Conservation (phyloP, 2,797 vertebrate species). For the Danio aesculapii region DNA sequence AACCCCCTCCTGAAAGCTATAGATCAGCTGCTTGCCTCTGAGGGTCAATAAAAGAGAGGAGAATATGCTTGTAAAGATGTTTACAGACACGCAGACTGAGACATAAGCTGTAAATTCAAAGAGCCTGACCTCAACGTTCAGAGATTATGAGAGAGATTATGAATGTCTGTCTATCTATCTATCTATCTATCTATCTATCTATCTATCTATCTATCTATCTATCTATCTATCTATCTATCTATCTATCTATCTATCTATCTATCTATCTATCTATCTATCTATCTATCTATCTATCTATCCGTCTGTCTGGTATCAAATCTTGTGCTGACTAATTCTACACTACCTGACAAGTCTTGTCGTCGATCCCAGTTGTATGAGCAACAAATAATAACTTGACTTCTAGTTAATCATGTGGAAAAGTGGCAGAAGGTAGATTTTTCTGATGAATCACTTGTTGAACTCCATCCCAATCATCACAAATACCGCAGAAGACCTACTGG, state of each 20-base stretch:
- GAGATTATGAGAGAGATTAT: not conserved
- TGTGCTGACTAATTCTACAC: too few species aligned
- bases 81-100: conserved; percentile 24
- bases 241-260: not conserved
- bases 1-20: conserved; percentile 35
- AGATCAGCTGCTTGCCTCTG: conserved; percentile 6
- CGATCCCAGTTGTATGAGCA: too few species aligned
- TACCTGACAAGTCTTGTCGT: too few species aligned
- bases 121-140: not conserved
- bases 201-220: too few species aligned
- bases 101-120: conserved; percentile 2
- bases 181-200: not conserved
- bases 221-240: not conserved
- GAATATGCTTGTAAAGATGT: conserved; percentile 38
- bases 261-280: not conserved
- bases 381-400: too few species aligned
- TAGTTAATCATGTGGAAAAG: too few species aligned
- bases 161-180: not conserved
- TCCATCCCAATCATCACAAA: too few species aligned
- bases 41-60: conserved; percentile 17
- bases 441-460: too few species aligned
- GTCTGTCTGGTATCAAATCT: not conserved
- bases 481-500: too few species aligned
- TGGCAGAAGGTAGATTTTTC: too few species aligned
- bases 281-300: not conserved